A percentile compares a stretch with the other conserved stretches of the same genome.
Conservation (phyloP, 2,113 vertebrate genomes). For the Lophura nycthemera region DNA sequence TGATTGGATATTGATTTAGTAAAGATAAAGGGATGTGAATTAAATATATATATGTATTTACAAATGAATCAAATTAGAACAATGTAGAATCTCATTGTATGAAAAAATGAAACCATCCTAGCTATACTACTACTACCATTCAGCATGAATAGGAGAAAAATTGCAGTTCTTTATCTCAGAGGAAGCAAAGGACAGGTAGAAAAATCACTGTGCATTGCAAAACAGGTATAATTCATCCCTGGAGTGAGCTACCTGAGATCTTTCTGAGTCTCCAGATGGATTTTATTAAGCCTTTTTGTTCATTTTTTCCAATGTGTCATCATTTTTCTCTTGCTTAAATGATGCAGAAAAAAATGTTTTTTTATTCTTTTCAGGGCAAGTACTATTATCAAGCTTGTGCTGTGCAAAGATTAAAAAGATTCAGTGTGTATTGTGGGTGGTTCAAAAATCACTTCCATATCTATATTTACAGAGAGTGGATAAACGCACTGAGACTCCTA, state of each 20-base stretch:
- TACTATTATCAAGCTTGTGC: neutral
- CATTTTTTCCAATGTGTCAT: neutral
- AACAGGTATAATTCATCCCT: neutral
- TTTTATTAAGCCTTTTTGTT: constrained; percentile 23
- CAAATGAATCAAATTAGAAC: neutral
- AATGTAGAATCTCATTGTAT: neutral
- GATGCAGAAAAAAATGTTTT: neutral
- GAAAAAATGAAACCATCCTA: neutral
- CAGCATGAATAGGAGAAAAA: neutral
- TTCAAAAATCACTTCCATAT: neutral
- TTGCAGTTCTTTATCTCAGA: neutral
- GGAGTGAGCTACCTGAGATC: neutral
- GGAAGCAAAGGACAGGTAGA: neutral
- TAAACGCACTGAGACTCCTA: neutral
- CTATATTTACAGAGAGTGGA: neutral
- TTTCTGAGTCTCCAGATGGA: neutral
- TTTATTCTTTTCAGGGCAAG: neutral
- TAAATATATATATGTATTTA: neutral
- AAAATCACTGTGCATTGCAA: neutral
- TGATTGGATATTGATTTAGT: constrained; percentile 53
- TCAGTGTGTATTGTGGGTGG: neutral
- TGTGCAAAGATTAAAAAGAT: neutral
- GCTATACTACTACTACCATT: neutral
- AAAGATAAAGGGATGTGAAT: neutral
- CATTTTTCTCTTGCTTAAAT: neutral